Percentiles rank a stretch among this genome's conserved stretches.
Evolutionary conservation across 2,797 vertebrate genomes (phyloP).

Genomic region (Muraenolepis orangiensis): DNA sequence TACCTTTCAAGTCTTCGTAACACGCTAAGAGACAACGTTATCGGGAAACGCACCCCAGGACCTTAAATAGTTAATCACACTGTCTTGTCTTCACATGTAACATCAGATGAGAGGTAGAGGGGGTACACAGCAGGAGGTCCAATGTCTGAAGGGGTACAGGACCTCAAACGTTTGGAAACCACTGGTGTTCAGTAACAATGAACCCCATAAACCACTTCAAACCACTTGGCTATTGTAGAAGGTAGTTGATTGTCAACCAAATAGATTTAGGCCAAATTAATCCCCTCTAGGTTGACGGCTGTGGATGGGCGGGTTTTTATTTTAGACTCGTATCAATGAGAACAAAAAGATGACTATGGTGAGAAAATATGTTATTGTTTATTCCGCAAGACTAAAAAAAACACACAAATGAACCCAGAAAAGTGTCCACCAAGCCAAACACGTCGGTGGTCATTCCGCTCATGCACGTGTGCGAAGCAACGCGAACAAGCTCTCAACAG

Average conservation of each 20-base stretch:
- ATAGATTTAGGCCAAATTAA: no score
- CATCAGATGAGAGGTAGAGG: no score
- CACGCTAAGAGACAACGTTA: no score
- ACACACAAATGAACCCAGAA: neutral
- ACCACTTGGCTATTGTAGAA: neutral
- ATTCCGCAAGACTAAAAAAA: neutral
- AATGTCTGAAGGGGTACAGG: no score
- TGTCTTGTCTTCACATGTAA: no score
- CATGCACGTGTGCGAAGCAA: constrained; percentile 42
- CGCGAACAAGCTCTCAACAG: constrained; percentile 60
- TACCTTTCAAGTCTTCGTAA: no score
- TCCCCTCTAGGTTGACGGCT: neutral
- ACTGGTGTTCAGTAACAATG: neutral
- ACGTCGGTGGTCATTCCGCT: constrained; percentile 22
- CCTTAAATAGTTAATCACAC: no score
- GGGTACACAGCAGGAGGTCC: no score
- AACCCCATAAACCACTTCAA: neutral
- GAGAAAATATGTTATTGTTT: neutral
- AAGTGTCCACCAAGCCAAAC: neutral
- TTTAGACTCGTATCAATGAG: neutral
- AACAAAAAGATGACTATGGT: neutral
- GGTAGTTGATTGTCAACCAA: no score
- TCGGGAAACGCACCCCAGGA: no score
- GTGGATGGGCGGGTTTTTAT: neutral
- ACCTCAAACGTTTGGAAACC: no score